Evolutionary conservation across 2,888 invertebrate species (phyloP), one percentile per base, ranked within the genome.

Genomic region (Heliconius hortense): DNA sequence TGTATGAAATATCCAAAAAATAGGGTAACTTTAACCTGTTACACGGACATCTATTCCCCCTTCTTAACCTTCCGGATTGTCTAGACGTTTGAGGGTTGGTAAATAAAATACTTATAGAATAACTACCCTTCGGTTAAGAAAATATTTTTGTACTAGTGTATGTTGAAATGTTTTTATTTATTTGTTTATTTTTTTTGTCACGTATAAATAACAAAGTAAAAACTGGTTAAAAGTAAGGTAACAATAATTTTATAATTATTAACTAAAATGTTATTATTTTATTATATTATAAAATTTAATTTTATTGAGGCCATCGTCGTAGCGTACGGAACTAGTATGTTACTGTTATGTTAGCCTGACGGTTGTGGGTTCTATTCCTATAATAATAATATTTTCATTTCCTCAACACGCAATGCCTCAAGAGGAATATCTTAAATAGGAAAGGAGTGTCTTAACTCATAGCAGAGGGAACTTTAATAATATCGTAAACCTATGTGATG

Each of bases 51-150:
- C 71, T 71, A n/a, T 60, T 71, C 39, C 62, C 71, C 71, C 71
- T 60, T 60, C 71, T 71, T 71, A 43, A 62, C 71, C 71, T 71
- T 71, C 71, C 71, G 39, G 59, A 43, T 60, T 59, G 71, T 71
- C 71, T 71, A 71, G 43, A 71, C 60, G 39, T n/a, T 66, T 31
- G 56, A 31, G 68, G 69, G 31, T 56, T 31, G 56, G 15, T 31
- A 31, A 56, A 56, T 31, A 31, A 39, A 64, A 28, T 48, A 56
- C 39, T 66, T 69, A 69, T n/a, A 28, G 13, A 56, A 69, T 39
- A 66, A 7, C 4, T 39, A 35, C 24, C 8, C 39, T 39, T 39
- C 26, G 26, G 26, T 60, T 24, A 18, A 26, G 0, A 24, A 64
- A 64, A 11, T 64, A 35, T 31, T 60, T 60, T 15, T n/a, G 11